Percentiles rank a stretch among this genome's conserved stretches.
Evolutionary conservation across 1,140 invertebrate species (phyloP).

Genomic region (Fopius arisanus): DNA sequence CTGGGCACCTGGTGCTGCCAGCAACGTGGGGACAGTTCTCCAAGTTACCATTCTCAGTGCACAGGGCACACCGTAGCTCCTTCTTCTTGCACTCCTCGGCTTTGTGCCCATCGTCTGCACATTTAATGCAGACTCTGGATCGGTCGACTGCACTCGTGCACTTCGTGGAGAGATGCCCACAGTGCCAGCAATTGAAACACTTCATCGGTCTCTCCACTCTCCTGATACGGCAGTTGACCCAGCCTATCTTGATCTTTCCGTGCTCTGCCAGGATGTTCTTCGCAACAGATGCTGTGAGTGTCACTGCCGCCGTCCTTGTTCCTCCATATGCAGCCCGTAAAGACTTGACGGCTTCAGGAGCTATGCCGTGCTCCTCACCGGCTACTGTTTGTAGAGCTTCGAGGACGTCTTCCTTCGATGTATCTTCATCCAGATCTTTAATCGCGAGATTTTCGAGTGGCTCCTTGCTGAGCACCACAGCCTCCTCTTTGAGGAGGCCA

Average conservation of each 20-base stretch:
- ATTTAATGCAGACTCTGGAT: constrained; percentile 11
- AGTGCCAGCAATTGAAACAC: constrained; percentile 23
- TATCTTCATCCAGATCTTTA: not conserved
- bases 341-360: not conserved
- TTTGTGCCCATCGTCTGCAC: constrained; percentile 6
- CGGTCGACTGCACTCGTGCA: not conserved
- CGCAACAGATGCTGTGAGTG: not conserved
- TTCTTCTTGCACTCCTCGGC: constrained; percentile 3
- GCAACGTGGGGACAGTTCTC: not conserved
- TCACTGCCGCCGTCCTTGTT: not conserved
- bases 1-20: not conserved
- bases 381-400: not conserved
- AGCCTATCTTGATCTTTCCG: constrained; percentile 16
- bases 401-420: not conserved
- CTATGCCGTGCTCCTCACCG: not conserved
- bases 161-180: not conserved
- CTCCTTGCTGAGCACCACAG: no score
- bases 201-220: not conserved
- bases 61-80: not conserved
- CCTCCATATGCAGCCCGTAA: constrained; percentile 4
- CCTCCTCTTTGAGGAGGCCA: no score
- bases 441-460: no score
- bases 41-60: not conserved
- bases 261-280: not conserved
- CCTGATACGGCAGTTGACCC: constrained; percentile 11